Base-by-base conservation (phyloP, 2,113 vertebrate species). In the Oostethus manadensis region DNA sequence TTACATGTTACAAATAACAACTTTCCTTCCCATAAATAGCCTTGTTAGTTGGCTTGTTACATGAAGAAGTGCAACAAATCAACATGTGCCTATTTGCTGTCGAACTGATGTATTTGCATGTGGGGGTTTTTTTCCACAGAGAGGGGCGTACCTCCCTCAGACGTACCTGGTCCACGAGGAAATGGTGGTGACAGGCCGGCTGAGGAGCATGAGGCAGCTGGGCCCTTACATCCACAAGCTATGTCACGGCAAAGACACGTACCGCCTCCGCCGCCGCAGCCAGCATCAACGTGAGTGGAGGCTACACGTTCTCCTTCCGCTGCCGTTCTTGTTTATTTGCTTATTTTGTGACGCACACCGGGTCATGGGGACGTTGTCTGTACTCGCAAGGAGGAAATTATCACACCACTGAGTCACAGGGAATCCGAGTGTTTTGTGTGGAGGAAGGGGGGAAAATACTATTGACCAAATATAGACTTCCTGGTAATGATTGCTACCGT, bases 91-190 rank as follows among this genome's bases (percentile, higher is more conserved):
- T 20, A n/a, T n/a, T n/a, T n/a, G n/a, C n/a, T n/a, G n/a, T n/a
- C n/a, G n/a, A 42, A 42, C 8, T n/a, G 40, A 72, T 44, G 76
- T 65, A 76, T 78, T 83, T 29, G 68, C 78, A 43, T 56, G 15
- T 62, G 55, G 73, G 18, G 72, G 51, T 66, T 68, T 74, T 72
- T 70, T 70, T 51, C 18, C 56, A 71, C 92, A 98, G 96, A 93
- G 91, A 14, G 95, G 94, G 40, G 93, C 90, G 0, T 97, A 97
- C 87, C 87, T 98, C 73, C 94, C 94, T 1, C 94, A 98, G 88
- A 96, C 94, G 0, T 96, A 98, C 90, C 92, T 97, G 60, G 86
- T 97, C 77, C 93, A 95, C 74, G 95, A 98, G 86, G 94, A 98
- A 78, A 94, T 96, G 94, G 75, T 93, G 1, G 94, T 96, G 26